Percentiles rank a stretch among this genome's conserved stretches.
Evolutionary conservation across 2,797 vertebrate species (phyloP).

Genomic region (Sebastes matsubarae): DNA sequence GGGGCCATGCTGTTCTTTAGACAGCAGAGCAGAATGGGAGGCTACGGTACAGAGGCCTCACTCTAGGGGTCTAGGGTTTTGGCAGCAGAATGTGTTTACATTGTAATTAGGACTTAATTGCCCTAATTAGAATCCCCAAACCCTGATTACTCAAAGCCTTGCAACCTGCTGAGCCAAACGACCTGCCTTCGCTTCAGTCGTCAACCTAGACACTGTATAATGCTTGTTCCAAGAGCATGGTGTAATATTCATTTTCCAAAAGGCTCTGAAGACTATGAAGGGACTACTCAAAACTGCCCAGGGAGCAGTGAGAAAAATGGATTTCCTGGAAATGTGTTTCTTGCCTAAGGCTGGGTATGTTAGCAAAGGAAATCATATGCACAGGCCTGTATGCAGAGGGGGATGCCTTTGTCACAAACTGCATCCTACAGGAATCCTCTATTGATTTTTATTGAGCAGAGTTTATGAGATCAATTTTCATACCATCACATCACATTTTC

Average conservation of each 20-base stretch:
- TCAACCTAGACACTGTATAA: slow-evolving; percentile 50
- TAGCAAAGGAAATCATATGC: slow-evolving; percentile 45
- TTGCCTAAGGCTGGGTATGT: slow-evolving; percentile 50
- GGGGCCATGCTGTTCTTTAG: slow-evolving; percentile 52
- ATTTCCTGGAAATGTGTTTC: slow-evolving; percentile 63
- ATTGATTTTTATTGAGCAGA: slow-evolving; percentile 56
- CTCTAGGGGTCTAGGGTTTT: slow-evolving; percentile 70
- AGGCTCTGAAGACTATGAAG: slow-evolving; percentile 58
- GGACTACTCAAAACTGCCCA: slow-evolving; percentile 52
- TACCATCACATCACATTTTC: slow-evolving; percentile 24
- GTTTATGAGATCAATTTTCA: slow-evolving; percentile 52
- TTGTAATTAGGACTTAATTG: slow-evolving; percentile 80
- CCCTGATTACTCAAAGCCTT: slow-evolving; percentile 70
- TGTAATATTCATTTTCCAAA: slow-evolving; percentile 59
- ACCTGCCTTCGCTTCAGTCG: slow-evolving; percentile 49
- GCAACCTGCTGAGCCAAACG: slow-evolving; percentile 71
- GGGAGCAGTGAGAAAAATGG: slow-evolving; percentile 49
- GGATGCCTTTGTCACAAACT: slow-evolving; percentile 38
- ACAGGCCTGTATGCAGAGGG: slow-evolving; percentile 13
- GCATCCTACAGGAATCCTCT: slow-evolving; percentile 23
- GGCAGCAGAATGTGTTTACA: slow-evolving; percentile 72
- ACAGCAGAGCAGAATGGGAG: slow-evolving; percentile 60
- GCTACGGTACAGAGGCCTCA: slow-evolving; percentile 66
- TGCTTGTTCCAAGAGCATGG: slow-evolving; percentile 40
- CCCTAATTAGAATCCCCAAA: slow-evolving; percentile 78